Evolutionary conservation across 2,888 invertebrate genomes (phyloP), one percentile per base, ranked within the genome.

Genomic region (Saturnia japonica): DNA sequence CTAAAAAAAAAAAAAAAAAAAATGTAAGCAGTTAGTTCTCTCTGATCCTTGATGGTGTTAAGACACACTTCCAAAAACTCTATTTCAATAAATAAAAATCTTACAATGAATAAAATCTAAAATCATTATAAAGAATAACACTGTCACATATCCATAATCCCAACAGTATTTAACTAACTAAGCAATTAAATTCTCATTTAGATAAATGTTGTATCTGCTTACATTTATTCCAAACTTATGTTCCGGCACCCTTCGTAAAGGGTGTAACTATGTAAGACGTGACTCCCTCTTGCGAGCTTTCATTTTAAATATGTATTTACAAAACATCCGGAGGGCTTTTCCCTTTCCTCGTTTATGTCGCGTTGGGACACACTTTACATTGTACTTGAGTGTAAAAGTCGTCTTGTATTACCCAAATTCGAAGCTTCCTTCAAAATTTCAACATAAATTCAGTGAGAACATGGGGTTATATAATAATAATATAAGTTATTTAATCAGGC

Each of bases 231-330:
- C 9, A 40, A 9, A 64, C 62, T 9, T 64, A 62, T 40, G 16
- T 19, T 34, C 19, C 40, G 28, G 62, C 40, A 64, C 40, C 60
- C 69, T 69, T 62, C 11, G 62, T 22, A 54, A 64, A 9, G n/a
- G 34, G n/a, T 51, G 51, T n/a, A n/a, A 51, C 51, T 51, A 51
- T 51, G 51, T 34, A 22, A 40, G 14, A 22, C 34, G 40, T 47
- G 22, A 3, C 34, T 22, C 70, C 62, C 70, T 62, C 54, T n/a
- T 11, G 68, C 57, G 34, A 60, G 14, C 12, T 68, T 70, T 68
- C 40, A 68, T 70, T 70, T 70, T 70, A 70, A 70, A 70, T 68
- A 70, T n/a, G n/a, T n/a, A n/a, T 70, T 68, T 22, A 62, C 60
- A 70, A 62, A 70, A 70, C 60, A 47, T 68, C n/a, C 60, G 67